Evolutionary conservation across 2,797 vertebrate species (phyloP).

Genomic region (Halcyon smyrnensis): DNA sequence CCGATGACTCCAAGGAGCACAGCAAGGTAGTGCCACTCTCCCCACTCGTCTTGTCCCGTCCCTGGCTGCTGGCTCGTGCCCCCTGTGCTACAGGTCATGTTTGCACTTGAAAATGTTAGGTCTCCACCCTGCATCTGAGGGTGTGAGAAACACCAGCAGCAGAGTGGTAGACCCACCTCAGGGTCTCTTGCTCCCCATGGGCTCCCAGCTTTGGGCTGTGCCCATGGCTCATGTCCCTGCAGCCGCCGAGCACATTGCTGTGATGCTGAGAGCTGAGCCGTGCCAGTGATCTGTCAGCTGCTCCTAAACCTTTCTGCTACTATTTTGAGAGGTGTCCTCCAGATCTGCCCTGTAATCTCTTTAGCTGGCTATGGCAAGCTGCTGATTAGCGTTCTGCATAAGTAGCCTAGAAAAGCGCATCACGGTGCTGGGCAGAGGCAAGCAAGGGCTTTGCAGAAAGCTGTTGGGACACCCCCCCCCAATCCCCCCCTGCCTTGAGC

Average conservation of each 20-base stretch:
- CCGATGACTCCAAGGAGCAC: slow-evolving; percentile 86
- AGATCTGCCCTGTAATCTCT: slow-evolving; percentile 61
- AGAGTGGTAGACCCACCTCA: neutral
- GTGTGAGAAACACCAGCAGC: neutral
- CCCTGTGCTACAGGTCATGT: neutral
- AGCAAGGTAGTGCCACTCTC: slow-evolving; percentile 69
- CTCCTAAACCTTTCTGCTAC: slow-evolving; percentile 60
- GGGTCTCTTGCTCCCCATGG: accelerated
- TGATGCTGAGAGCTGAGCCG: neutral
- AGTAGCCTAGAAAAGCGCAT: slow-evolving; percentile 20
- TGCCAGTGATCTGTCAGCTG: slow-evolving; percentile 3
- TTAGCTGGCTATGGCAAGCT: slow-evolving; percentile 41
- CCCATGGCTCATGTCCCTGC: neutral
- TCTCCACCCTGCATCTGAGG: accelerated
- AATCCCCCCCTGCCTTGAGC: no score
- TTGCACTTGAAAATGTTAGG: neutral
- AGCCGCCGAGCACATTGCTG: neutral
- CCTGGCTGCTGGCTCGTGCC: neutral
- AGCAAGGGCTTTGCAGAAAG: neutral
- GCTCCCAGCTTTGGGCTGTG: neutral
- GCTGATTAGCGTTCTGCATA: slow-evolving; percentile 42
- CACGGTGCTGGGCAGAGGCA: neutral
- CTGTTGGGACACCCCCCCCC: neutral
- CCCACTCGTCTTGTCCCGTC: neutral
- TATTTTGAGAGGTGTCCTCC: slow-evolving; percentile 70